Evolutionary conservation across 92 coral and sea anemone genomes (phyloP), one percentile per base, ranked within the genome.

Genomic region (Umimayanthus chanpuru): DNA sequence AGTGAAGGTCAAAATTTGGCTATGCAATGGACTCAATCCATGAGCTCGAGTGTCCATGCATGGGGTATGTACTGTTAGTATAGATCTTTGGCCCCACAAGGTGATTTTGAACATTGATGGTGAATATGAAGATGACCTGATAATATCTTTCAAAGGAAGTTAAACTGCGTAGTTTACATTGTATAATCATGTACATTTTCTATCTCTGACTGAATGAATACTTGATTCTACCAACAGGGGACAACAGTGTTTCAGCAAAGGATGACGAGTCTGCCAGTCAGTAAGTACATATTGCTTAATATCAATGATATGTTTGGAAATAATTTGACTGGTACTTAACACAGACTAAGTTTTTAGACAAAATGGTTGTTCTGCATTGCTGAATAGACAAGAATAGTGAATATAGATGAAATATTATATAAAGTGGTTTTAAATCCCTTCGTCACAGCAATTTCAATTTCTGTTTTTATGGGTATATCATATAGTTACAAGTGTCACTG

Each of bases 261-360:
- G 98, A 95, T 40, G 96, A 93, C 5, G 94, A 95, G 26, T 91
- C 98, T 16, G 92, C 88, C 55, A 93, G 96, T 67, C 98, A 93
- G 98, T 95, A 90, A 95, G 98, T 94, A 55, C 40, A 11, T 4
- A 32, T n/a, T 6, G 26, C 11, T 26, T 12, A 49, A 50, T 9
- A 50, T 9, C 12, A 11, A 0, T 53, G 50, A 47, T 47, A 47
- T 7, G 50, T 47, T 47, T 47, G 50, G 50, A 47, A 47, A 47
- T 47, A 47, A 9, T 6, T 47, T 47, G 10, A 1, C 36, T 32
- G 10, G 11, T 47, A 47, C 44, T 41, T 41, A 41, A 41, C 4
- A 41, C 44, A 47, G 50, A 47, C 12, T 7, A 47, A 47, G 50
- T 6, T 9, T 47, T 47, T 47, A 9, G 50, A 47, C 50, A 47